Conservation (phyloP, 1,140 invertebrate genomes). For the Polypedilum vanderplanki region DNA sequence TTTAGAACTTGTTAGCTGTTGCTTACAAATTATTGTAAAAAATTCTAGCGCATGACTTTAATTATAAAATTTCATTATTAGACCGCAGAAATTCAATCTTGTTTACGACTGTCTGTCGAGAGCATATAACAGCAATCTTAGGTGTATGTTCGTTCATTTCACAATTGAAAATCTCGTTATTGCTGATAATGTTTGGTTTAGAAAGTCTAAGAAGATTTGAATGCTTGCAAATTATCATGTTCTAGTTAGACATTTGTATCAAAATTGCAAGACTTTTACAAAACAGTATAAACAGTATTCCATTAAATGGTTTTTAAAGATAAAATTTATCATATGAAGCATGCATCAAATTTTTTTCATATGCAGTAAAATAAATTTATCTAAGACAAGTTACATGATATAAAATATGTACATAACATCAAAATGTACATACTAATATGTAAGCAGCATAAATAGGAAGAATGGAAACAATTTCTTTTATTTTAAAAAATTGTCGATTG, state of each 20-base stretch:
- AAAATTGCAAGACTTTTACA: background rate
- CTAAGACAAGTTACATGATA: background rate
- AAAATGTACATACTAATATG: background rate
- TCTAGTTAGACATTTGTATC: background rate
- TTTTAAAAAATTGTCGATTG: background rate
- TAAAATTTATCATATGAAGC: too few species aligned
- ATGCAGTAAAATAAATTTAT: background rate
- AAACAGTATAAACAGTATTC: too few species aligned
- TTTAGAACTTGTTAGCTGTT: too few species aligned
- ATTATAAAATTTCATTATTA: too few species aligned
- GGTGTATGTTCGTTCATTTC: background rate
- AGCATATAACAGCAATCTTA: too few species aligned
- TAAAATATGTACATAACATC: background rate
- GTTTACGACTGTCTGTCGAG: too few species aligned
- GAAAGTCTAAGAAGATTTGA: background rate
- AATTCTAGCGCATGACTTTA: too few species aligned
- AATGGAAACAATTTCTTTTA: background rate
- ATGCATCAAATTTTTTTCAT: background rate
- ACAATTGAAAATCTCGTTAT: background rate
- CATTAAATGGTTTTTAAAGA: too few species aligned
- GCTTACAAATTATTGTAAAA: too few species aligned
- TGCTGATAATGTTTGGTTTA: slow-evolving; percentile 1
- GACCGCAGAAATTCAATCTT: too few species aligned
- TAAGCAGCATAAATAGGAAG: background rate
- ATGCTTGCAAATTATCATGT: background rate